These are phyloP conservation scores for Caenorhabditis drosophilae DNA, from an alignment of 2,888 invertebrate species.

Conservation along the genomic window DNA sequence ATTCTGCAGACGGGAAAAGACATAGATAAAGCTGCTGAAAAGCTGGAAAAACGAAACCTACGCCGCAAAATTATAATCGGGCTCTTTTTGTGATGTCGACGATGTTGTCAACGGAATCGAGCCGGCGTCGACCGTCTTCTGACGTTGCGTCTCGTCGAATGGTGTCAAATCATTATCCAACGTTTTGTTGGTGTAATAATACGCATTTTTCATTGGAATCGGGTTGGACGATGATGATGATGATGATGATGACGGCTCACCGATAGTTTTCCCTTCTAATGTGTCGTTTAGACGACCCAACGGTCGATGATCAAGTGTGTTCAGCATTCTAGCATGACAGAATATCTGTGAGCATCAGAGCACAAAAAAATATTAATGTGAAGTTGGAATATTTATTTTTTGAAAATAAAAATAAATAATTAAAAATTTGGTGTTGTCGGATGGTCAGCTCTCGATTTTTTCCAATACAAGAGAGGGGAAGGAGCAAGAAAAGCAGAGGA, in stretches of 20 bases:
- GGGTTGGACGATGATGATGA: no score
- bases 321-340: conserved; percentile 18
- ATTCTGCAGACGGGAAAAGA: no score
- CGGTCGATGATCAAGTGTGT: conserved; percentile 43
- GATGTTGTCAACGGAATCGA: not conserved
- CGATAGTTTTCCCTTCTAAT: conserved; percentile 20
- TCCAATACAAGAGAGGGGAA: no score
- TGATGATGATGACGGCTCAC: conserved; percentile 8
- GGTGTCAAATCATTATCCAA: not conserved
- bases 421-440: no score
- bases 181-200: conserved; percentile 24
- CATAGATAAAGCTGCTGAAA: no score
- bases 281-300: conserved; percentile 37
- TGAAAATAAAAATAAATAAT: no score
- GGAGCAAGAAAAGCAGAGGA: no score
- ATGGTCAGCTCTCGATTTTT: no score
- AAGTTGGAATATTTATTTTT: no score
- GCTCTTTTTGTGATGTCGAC: conserved; percentile 12
- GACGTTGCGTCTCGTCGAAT: conserved; percentile 11
- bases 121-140: conserved; percentile 21
- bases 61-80: conserved; percentile 26
- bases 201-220: conserved; percentile 20
- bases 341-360: not conserved
- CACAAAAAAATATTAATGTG: not conserved
- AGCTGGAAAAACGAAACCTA: no score